phyloP scores from a whole-genome alignment of 2,113 vertebrate genomes.

The Myrmecophaga tridactyla region DNA sequence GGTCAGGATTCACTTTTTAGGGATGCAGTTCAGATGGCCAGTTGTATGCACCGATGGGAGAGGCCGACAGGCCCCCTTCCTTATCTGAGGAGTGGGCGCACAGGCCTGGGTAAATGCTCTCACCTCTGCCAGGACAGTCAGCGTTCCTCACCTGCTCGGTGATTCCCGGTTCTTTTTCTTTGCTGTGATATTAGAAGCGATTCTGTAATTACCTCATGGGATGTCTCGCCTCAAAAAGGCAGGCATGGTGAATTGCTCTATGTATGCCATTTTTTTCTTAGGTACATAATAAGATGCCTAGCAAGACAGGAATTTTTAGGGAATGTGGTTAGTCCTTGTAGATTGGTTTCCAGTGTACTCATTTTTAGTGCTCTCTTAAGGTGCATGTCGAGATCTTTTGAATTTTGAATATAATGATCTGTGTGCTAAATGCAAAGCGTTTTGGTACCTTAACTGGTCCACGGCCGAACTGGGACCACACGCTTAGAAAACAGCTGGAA shows the following conservation, averaged over 20 bases:
- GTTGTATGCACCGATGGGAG: fast-evolving
- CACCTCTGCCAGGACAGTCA: not conserved
- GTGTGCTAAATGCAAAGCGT: too few species aligned
- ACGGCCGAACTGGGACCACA: too few species aligned
- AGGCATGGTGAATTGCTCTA: not conserved
- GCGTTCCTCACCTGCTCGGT: fast-evolving
- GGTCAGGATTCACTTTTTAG: not conserved
- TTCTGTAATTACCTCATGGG: fast-evolving
- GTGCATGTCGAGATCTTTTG: not conserved
- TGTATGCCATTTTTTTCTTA: not conserved
- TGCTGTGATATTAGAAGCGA: not conserved
- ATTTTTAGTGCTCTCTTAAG: not conserved
- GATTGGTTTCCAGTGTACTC: not conserved
- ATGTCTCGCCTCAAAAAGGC: fast-evolving
- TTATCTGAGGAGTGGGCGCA: too few species aligned
- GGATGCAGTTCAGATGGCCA: fast-evolving
- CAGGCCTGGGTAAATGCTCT: fast-evolving
- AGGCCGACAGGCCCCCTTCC: fast-evolving
- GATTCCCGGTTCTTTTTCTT: fast-evolving
- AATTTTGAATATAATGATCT: fast-evolving
- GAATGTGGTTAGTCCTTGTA: not conserved
- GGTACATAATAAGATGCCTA: not conserved
- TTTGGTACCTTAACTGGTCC: not conserved
- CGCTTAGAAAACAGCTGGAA: not conserved
- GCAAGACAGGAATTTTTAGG: not conserved